Base-by-base conservation (phyloP, 2,888 invertebrate genomes). In the Incurvaria masculella region DNA sequence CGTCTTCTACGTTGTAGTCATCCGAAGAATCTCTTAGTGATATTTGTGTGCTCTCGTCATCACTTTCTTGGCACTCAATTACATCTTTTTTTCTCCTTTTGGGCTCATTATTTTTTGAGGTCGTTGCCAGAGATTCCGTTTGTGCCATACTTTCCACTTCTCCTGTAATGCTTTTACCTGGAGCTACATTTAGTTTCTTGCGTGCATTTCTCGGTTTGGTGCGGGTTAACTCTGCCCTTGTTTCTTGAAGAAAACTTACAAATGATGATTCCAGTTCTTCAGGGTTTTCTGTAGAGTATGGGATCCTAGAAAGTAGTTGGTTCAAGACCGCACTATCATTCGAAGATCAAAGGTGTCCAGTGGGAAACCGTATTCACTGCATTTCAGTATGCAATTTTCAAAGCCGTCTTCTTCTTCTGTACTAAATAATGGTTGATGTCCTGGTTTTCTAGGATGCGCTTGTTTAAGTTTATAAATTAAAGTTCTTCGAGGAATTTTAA, bases 331-430 rank as follows among this genome's bases (percentile, higher is more conserved):
- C 11, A 49, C 52, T 33, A 53, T 48, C 42, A 47, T 48, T 44
- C 48, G 39, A 4, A 56, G 41, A 42, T 51, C 53, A 8, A 45
- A 46, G 23, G 14, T 38, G 26, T 50, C 51, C 8, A 56, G 20
- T 16, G 53, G 51, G 45, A 53, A 56, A 14, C 54, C 52, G 46
- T 44, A 56, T 17, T 48, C 45, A 39, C 47, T 40, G 42, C 47
- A 27, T 8, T 47, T 45, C 10, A 54, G 39, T 33, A 48, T 27
- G 23, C 45, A 42, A 38, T 44, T 39, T 14, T 49, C 50, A 23
- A 54, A 47, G n/a, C 21, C 27, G 1, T 44, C 42, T 49, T 54
- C 55, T 39, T 55, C 51, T 18, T 45, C 49, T 17, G 33, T 26
- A 33, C 47, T 41, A 18, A 55, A 49, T 11, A 47, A 45, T n/a